phyloP scores from a whole-genome alignment of 2,888 invertebrate species.

The Cyclophora punctaria region DNA sequence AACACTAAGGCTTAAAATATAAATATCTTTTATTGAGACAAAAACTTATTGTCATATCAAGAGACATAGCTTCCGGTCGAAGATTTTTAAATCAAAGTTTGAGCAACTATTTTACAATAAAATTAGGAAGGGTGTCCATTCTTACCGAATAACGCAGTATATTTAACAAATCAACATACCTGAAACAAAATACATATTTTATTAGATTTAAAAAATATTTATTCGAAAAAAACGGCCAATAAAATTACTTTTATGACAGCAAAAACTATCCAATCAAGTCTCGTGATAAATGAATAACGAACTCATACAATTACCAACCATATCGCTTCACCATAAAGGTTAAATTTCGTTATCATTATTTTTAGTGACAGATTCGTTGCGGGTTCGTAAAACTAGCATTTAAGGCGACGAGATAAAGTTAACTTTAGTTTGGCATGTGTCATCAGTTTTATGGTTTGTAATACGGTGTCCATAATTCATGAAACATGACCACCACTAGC shows the following conservation, averaged over 20 bases:
- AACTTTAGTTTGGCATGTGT: not conserved
- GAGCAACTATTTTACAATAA: no score
- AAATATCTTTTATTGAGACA: no score
- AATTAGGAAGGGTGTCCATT: no score
- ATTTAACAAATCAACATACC: no score
- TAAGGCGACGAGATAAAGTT: not conserved
- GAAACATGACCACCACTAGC: slow-evolving; percentile 3
- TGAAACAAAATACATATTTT: no score
- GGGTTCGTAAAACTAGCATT: not conserved
- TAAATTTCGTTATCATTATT: no score
- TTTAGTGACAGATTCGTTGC: not conserved
- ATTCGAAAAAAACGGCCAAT: slow-evolving; percentile 14
- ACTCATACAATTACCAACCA: slow-evolving; percentile 9
- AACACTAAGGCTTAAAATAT: no score
- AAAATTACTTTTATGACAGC: slow-evolving; percentile 28
- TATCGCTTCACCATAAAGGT: not conserved
- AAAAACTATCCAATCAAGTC: slow-evolving; percentile 25
- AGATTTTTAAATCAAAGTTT: no score
- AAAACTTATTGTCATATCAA: no score
- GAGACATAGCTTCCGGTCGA: no score
- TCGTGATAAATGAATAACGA: slow-evolving; percentile 26
- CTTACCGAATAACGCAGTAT: no score
- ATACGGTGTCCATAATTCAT: slow-evolving; percentile 8
- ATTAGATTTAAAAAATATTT: no score
- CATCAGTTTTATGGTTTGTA: not conserved